Base-by-base conservation (phyloP, 2,888 invertebrate genomes). In the Germaria angustata region DNA sequence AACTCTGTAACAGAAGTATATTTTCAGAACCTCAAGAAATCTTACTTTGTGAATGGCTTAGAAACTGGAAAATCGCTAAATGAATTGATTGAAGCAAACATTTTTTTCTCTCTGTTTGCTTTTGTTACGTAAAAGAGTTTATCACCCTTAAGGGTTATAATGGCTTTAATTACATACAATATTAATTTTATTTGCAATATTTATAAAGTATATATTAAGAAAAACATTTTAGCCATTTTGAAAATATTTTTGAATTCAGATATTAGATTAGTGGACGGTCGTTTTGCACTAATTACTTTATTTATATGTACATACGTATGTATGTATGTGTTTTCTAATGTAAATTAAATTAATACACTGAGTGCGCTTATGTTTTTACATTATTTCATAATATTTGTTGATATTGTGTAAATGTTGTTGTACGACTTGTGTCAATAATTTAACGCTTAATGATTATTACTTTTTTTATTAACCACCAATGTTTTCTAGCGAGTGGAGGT, bases 371-470 rank as follows among this genome's bases (percentile, higher is more conserved):
- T 57, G 28, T 57, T 34, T 55, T 28, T 17, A 28, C 22, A 57
- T 76, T 46, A 59, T 22, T 77, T 68, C 22, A 15, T n/a, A 53
- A 53, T 53, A 53, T 53, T 32, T 55, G 20, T 13, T 20, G 32
- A 24, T 39, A 68, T 49, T 59, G 66, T 46, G 71, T 65, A 65
- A 79, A 71, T 72, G 66, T 57, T 46, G 49, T 59, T 65, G 57
- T 61, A 53, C 55, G 66, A 41, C 72, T 79, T 79, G 65, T 72
- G 78, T 71, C 72, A 79, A 79, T 72, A 72, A 66, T 79, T 79
- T 80, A 80, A 80, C 66, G 79, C 79, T 73, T 66, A 79, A 80
- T 36, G 72, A 80, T 51, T 80, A 5, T 28, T 28, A n/a, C n/a
- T 28, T 28, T 28, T 80, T 73, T 59, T 51, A 51, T 73, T 53